Evolutionary conservation across 2,888 invertebrate genomes (phyloP).

Genomic region (Harpalus rubripes): DNA sequence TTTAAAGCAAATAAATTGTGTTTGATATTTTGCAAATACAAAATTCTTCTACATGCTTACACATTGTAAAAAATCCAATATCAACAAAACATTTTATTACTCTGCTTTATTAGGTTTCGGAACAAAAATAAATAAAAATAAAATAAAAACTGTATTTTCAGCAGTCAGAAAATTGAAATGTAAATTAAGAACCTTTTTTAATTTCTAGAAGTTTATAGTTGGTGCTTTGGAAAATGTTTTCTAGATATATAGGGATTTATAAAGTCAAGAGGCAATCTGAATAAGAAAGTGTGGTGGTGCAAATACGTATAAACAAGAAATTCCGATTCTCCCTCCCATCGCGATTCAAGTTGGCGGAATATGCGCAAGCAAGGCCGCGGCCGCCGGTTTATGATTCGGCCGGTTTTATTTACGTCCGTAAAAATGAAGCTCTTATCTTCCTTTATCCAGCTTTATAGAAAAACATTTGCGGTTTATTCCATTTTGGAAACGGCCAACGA

Average conservation of each 20-base stretch:
- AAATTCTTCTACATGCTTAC: too few species aligned
- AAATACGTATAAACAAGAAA: conserved; percentile 59
- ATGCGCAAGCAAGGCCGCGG: conserved; percentile 12
- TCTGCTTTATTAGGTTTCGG: not conserved
- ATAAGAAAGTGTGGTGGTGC: conserved; percentile 49
- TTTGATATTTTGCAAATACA: too few species aligned
- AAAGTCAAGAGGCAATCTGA: conserved; percentile 56
- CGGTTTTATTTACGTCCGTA: conserved; percentile 65
- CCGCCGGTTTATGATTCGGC: conserved; percentile 59
- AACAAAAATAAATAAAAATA: not conserved
- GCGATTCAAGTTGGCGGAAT: conserved; percentile 12
- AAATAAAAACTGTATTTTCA: not conserved
- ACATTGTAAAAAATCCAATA: not conserved
- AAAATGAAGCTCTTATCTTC: conserved; percentile 64
- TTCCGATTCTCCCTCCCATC: conserved; percentile 13
- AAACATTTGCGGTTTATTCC: conserved; percentile 64
- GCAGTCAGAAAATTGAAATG: not conserved
- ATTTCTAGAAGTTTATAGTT: conserved; percentile 35
- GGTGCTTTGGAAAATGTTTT: conserved; percentile 21
- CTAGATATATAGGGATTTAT: conserved; percentile 29
- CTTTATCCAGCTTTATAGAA: conserved; percentile 65
- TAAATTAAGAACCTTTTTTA: conserved; percentile 2
- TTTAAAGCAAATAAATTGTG: too few species aligned
- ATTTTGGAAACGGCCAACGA: conserved; percentile 34
- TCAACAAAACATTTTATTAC: not conserved